Base-by-base conservation (phyloP, 2,888 invertebrate species). In the Itoplectis maculator region DNA sequence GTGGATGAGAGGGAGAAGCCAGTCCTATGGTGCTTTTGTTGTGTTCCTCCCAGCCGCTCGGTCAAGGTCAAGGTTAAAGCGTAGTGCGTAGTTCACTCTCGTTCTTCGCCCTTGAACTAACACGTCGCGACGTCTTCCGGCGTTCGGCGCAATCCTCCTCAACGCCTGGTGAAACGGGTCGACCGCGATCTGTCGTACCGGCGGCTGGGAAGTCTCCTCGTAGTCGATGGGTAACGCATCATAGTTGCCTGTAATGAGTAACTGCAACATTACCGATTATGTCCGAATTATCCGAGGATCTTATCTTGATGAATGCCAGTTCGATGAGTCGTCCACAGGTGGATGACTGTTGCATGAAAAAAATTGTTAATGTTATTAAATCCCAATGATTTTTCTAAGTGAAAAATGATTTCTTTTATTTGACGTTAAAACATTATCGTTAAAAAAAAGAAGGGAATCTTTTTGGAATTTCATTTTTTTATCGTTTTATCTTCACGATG, bases 1-100 rank as follows among this genome's bases (percentile, higher is more conserved):
- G 63, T 3, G 29, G 29, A 5, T 2, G 29, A 5, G 29, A 29
- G 29, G 29, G 29, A 2, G 56, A 73, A 75, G 68, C 47, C 61
- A 72, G 47, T 59, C 54, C 72, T 65, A 40, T 47, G 65, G n/a
- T 54, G 68, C 47, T 73, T 69, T 79, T 68, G 40, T 73, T 77
- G 72, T 66, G 63, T 63, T 76, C 47, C 68, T 45, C 68, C 35
- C 66, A 51, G 20, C 68, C 40, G 40, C 51, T 37, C 47, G 68
- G 76, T 82, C 79, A 82, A 82, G 76, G 76, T 82, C 79, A 82
- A 82, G 82, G 82, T 73, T 69, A 49, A 51, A 56, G 47, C 54
- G n/a, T 9, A 23, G 54, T 77, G 79, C 82, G 82, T 70, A 76
- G 73, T 73, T n/a, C 35, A 56, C 45, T 59, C 61, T 59, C 37